Base-by-base conservation (phyloP, 2,113 vertebrate species). In the Rhinoderma darwinii region DNA sequence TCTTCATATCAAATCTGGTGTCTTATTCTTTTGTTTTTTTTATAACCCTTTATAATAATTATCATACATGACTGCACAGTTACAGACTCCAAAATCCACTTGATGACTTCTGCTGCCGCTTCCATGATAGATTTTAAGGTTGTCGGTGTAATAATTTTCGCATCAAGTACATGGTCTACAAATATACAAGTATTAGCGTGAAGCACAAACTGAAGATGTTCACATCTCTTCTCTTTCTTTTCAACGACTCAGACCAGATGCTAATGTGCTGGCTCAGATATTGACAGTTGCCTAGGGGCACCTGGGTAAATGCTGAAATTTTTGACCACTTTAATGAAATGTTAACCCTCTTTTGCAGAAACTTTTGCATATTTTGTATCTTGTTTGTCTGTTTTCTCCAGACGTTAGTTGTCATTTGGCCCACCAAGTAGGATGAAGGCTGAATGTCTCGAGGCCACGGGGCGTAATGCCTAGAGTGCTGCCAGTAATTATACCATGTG, bases 341-440 rank as follows among this genome's bases (percentile, higher is more conserved):
- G 0, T 80, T 39, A 80, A 59, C 20, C 47, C 7, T 72, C 39
- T 22, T 59, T 80, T 59, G 32, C 59, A 80, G 51, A 80, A 39
- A 59, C 77, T 80, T n/a, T 30, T 30, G 18, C 51, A 59, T 39
- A n/a, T 80, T 35, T n/a, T 75, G 73, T 47, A 27, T 41, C 73
- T 47, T 32, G 2, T 75, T 77, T 77, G 30, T 2, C 50, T 2
- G 17, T 79, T 32, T 25, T 10, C 32, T 56, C 2, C 4, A 37
- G 50, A 56, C 22, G 18, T 79, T 70, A 4, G n/a, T 47, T 79
- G 32, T 54, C 27, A 15, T 56, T 37, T 59, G 32, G 32, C 50
- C 76, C 76, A 78, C 47, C 50, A 50, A 78, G 47, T 5, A 54
- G 35, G 76, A 78, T 56, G 18, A 78, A 78, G 32, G 47, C 68